These are phyloP conservation scores for Drosophila pectinifera DNA, from an alignment of 1,140 invertebrate species.

Conservation along the genomic window DNA sequence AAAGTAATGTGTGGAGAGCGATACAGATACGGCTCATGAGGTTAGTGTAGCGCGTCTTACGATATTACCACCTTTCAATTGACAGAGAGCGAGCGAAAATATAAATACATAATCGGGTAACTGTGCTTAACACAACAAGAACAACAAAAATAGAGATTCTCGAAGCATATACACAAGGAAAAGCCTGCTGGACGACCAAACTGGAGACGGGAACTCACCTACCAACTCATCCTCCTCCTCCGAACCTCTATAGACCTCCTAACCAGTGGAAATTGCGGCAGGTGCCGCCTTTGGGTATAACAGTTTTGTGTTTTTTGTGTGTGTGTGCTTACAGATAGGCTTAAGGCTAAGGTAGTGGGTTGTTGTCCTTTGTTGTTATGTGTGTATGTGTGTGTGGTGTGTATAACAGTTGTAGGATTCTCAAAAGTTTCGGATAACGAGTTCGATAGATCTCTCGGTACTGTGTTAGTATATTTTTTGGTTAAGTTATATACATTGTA, in stretches of 20 bases:
- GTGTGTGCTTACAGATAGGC: constrained; percentile 32
- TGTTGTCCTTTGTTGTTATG: constrained; percentile 8
- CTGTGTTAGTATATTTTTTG: constrained; percentile 72
- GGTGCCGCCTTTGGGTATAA: too few relatives aligned
- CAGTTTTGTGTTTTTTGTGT: constrained; percentile 20
- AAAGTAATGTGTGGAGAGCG: constrained; percentile 36
- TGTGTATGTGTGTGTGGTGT: constrained; percentile 29
- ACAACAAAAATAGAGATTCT: constrained; percentile 84
- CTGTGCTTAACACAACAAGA: constrained; percentile 80
- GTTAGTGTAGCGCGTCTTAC: constrained; percentile 82
- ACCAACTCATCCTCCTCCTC: constrained; percentile 31
- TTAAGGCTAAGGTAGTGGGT: constrained; percentile 45
- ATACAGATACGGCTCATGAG: constrained; percentile 58
- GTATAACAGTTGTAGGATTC: constrained; percentile 51
- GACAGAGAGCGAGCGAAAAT: constrained; percentile 28
- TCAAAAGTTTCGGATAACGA: constrained; percentile 9
- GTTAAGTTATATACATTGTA: constrained; percentile 61
- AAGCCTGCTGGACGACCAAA: constrained; percentile 56
- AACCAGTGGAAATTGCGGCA: constrained; percentile 29
- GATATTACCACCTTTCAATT: constrained; percentile 76
- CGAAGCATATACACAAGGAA: constrained; percentile 81
- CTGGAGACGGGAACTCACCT: constrained; percentile 43
- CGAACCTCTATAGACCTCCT: constrained; percentile 31
- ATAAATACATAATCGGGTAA: constrained; percentile 39
- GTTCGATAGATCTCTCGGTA: constrained; percentile 40